phyloP scores from a whole-genome alignment of 2,888 invertebrate genomes.

The Papilio gigon region DNA sequence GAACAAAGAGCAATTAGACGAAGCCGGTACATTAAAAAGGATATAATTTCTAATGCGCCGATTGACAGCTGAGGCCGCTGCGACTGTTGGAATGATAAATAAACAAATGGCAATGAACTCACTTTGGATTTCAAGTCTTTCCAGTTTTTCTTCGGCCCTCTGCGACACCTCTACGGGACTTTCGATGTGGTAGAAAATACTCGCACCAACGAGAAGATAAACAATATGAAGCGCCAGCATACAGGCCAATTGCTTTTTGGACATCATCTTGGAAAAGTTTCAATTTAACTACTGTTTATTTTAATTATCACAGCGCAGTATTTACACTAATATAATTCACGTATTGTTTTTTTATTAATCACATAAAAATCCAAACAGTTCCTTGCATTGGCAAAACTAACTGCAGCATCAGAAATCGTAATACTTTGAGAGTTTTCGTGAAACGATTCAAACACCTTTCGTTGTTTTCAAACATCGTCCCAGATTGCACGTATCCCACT shows the following conservation, averaged over 20 bases:
- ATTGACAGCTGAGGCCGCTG: constrained; percentile 40
- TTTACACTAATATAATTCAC: constrained; percentile 48
- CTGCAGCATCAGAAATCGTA: constrained; percentile 54
- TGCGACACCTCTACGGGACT: constrained; percentile 86
- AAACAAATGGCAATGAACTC: constrained; percentile 61
- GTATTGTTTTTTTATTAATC: constrained; percentile 44
- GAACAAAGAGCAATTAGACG: constrained; percentile 30
- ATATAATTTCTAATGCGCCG: constrained; percentile 43
- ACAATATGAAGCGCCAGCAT: constrained; percentile 88
- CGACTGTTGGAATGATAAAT: constrained; percentile 37
- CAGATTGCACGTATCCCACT: constrained; percentile 49
- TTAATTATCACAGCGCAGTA: constrained; percentile 43
- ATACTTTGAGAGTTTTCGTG: constrained; percentile 54
- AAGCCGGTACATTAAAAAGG: constrained; percentile 39
- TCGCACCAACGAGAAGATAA: constrained; percentile 91
- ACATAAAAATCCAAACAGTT: constrained; percentile 66
- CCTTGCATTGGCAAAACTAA: constrained; percentile 52
- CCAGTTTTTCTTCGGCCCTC: constrained; percentile 81
- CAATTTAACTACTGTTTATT: constrained; percentile 44
- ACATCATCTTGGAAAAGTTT: constrained; percentile 85
- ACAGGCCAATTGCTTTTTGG: constrained; percentile 90
- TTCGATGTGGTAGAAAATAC: constrained; percentile 92
- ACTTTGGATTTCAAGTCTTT: constrained; percentile 88
- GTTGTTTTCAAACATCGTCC: constrained; percentile 55
- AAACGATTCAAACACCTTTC: constrained; percentile 53